Evolutionary conservation across 2,113 vertebrate species (phyloP), one percentile per base, ranked within the genome.

Genomic region (Gallinago media): DNA sequence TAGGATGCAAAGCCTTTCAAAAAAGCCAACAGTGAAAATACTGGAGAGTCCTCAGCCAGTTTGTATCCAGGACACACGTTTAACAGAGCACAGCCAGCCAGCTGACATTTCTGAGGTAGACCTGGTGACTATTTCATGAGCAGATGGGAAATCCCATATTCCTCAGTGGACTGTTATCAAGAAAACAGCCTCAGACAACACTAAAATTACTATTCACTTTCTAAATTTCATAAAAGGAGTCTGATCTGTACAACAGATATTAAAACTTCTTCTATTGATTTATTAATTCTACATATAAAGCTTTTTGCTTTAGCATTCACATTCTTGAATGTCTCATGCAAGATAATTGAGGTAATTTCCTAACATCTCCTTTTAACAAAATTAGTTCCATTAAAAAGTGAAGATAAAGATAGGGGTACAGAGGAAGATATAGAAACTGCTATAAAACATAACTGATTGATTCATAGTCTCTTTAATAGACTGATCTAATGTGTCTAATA

Each of bases 341-440:
- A 94, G 74, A 85, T 94, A 96, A 93, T 79, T 91, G 67, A 94
- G 74, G 63, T 78, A 89, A 96, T 96, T 95, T 95, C 85, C 71
- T 71, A 83, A 26, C 85, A 92, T 67, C 78, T 76, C 55, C 49
- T 73, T 94, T 88, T 85, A 93, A 85, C 66, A 93, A 92, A 93
- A 91, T 85, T 80, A 85, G 38, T 77, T 92, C 63, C 78, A 92
- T 95, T 95, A 88, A 78, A 94, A 93, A 92, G 52, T 49, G 26
- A 95, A 95, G 90, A 85, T 81, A 85, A 96, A 80, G 72, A 94
- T 47, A 44, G 3, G 19, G 15, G n/a, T 86, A 81, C n/a, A 89
- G 86, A 85, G 11, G 25, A 93, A 90, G 61, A 89, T 62, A 83
- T 3, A 80, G 62, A 86, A 94, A 88, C 17, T 56, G 11, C 79